phyloP scores from a whole-genome alignment of 64 coral and sea anemone genomes.

The Orbicella faveolata region DNA sequence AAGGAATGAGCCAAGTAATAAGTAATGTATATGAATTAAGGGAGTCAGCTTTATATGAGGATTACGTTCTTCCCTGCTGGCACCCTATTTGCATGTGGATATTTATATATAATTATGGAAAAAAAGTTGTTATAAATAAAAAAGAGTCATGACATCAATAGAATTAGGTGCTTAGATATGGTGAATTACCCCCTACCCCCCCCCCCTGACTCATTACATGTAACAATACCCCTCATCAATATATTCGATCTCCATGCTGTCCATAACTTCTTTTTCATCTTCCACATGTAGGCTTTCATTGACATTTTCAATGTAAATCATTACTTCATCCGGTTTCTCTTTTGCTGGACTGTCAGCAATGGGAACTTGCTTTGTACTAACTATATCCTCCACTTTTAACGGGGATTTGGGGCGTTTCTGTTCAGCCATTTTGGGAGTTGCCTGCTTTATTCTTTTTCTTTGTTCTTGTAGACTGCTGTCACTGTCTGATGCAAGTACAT shows the following conservation, averaged over 20 bases:
- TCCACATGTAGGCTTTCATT: neutral
- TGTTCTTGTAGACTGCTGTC: neutral
- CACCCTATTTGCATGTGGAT: too few relatives aligned
- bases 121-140: too few relatives aligned
- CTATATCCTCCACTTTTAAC: neutral
- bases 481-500: constrained; percentile 30
- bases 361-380: neutral
- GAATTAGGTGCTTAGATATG: too few relatives aligned
- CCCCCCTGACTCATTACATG: neutral
- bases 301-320: neutral
- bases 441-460: constrained; percentile 1
- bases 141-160: too few relatives aligned
- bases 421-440: neutral
- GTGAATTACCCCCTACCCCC: neutral
- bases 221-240: neutral
- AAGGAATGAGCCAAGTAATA: too few relatives aligned
- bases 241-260: constrained; percentile 13
- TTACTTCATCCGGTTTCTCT: neutral
- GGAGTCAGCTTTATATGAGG: too few relatives aligned
- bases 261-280: neutral
- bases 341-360: neutral
- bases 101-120: too few relatives aligned
- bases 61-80: too few relatives aligned
- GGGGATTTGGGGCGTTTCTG: neutral
- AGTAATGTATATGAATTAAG: too few relatives aligned